Base-by-base conservation (phyloP, 2,113 vertebrate genomes). In the Muntiacus reevesi region DNA sequence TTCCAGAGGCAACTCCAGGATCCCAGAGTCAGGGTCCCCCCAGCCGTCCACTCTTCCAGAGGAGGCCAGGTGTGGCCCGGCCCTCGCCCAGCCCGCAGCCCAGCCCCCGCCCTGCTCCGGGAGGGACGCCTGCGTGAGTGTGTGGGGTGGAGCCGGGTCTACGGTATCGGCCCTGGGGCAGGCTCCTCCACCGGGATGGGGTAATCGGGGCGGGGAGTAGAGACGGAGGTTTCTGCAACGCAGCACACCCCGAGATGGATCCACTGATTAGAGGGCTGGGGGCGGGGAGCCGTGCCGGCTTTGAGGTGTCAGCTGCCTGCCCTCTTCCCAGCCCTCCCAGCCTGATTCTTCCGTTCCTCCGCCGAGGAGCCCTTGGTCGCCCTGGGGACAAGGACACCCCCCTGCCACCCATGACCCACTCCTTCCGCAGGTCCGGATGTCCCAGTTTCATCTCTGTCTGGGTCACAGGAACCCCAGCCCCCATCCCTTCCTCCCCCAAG, bases 191-290 rank as follows among this genome's bases (percentile, higher is more conserved):
- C 1, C 0, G 17, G 57, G 87, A 86, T 93, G 97, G 94, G 83
- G 98, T 60, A 97, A 97, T 97, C 52, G 1, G 97, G 97, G 97
- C 55, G 95, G 95, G 55, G 96, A 89, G 59, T 47, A 1, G 60
- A 45, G 55, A 23, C 4, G 21, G 64, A 95, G 97, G 96, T 98
- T 95, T 96, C 97, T 97, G 62, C 36, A 17, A 87, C 28, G 79
- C 79, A 14, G 87, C 93, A 94, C 97, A 79, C 87, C 95, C 96
- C 82, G 5, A 93, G 97, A 98, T 98, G 89, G 94, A 62, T 89
- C 83, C 90, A 19, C 94, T 94, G 98, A 98, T 98, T 98, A 98
- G 82, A 89, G 79, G 83, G 74, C 67, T 16, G 67, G 27, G 57
- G 89, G 67, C 30, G 30, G 85, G 60, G 55, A 25, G 43, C 7